phyloP scores from a whole-genome alignment of 2,888 invertebrate genomes.

The Andrena flavipes region DNA sequence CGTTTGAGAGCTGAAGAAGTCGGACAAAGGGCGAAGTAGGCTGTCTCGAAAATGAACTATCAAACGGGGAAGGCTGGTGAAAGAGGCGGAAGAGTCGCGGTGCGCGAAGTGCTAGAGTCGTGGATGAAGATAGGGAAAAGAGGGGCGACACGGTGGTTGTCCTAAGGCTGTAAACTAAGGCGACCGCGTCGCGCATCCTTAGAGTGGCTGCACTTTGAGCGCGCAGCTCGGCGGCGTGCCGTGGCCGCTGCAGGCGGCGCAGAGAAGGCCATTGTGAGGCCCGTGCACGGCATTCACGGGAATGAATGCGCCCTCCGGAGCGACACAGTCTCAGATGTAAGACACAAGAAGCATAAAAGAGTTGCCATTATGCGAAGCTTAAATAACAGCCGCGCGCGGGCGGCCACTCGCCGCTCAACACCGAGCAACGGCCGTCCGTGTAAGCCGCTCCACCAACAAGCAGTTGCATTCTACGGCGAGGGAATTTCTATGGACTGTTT shows the following conservation, averaged over 20 bases:
- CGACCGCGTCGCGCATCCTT: conserved; percentile 69
- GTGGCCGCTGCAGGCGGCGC: conserved; percentile 68
- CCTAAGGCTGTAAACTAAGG: conserved; percentile 65
- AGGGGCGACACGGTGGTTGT: conserved; percentile 47
- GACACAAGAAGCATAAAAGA: conserved; percentile 84
- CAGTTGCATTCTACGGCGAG: conserved; percentile 66
- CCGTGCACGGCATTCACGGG: conserved; percentile 77
- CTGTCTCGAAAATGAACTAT: conserved; percentile 32
- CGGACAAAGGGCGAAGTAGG: conserved; percentile 7
- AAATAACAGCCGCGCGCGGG: conserved; percentile 80
- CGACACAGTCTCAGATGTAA: conserved; percentile 81
- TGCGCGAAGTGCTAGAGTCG: conserved; percentile 1
- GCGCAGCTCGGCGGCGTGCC: conserved; percentile 57
- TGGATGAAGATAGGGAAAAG: conserved; percentile 38
- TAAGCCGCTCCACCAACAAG: conserved; percentile 55
- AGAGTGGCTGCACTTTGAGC: conserved; percentile 69
- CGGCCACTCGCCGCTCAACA: conserved; percentile 47
- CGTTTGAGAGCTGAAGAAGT: background rate
- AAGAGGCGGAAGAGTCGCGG: conserved; percentile 13
- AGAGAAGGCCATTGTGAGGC: conserved; percentile 76
- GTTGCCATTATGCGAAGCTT: conserved; percentile 83
- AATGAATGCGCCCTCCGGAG: conserved; percentile 81
- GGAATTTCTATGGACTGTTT: conserved; percentile 76
- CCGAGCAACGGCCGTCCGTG: conserved; percentile 38
- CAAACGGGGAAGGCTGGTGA: conserved; percentile 21